These are phyloP conservation scores for Unio delphinus DNA, from an alignment of 2,888 invertebrate genomes.

Conservation along the genomic window DNA sequence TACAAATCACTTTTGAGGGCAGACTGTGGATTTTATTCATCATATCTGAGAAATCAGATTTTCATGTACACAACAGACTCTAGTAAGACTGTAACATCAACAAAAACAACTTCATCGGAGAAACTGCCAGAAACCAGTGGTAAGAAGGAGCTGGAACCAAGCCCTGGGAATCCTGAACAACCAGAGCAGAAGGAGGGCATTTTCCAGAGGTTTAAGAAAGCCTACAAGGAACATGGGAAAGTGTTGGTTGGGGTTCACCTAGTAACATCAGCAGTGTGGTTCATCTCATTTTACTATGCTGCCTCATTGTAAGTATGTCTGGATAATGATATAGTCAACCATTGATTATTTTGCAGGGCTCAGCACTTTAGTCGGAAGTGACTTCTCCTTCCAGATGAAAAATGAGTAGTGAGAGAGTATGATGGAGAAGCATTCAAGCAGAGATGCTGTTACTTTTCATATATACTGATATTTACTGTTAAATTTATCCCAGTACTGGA, in stretches of 20 bases:
- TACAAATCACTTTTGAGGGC: constrained; percentile 1
- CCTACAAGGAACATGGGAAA: constrained; percentile 98
- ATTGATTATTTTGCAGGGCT: neutral
- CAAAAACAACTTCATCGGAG: no score
- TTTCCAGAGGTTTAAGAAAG: constrained; percentile 87
- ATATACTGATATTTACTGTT: no score
- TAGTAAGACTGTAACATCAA: no score
- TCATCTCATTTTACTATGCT: constrained; percentile 87
- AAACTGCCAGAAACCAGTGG: no score
- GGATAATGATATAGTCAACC: neutral
- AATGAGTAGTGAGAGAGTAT: no score
- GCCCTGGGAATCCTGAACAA: constrained; percentile 50
- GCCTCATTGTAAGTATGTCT: constrained; percentile 81
- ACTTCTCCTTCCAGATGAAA: neutral
- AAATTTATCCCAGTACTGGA: no score
- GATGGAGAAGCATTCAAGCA: no score
- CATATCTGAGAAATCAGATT: neutral
- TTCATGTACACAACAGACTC: neutral
- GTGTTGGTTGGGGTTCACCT: constrained; percentile 94
- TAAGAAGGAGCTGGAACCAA: neutral
- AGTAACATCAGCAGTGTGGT: constrained; percentile 90
- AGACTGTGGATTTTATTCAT: neutral
- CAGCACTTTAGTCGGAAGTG: neutral
- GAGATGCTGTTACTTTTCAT: no score
- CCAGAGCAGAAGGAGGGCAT: constrained; percentile 75